phyloP scores from a whole-genome alignment of 1,140 invertebrate genomes.

The Drosophila orena region DNA sequence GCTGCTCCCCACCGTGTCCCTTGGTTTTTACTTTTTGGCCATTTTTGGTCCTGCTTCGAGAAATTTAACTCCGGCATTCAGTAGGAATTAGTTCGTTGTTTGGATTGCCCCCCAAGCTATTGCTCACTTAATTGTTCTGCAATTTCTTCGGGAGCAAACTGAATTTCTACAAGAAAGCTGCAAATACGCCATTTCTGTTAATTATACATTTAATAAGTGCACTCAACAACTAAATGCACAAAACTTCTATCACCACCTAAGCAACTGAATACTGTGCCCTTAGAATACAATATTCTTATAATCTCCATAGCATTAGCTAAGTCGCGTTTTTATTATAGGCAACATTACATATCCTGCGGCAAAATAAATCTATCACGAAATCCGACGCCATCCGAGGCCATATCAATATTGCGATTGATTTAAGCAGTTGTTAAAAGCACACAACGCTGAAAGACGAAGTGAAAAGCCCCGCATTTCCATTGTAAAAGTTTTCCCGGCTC shows the following conservation, averaged over 20 bases:
- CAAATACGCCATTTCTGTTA: too few relatives aligned
- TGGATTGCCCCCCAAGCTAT: slow-evolving; percentile 6
- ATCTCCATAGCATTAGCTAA: not conserved
- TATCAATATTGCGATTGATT: slow-evolving; percentile 79
- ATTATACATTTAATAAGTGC: not conserved
- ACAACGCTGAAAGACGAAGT: slow-evolving; percentile 27
- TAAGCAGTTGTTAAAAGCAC: slow-evolving; percentile 77
- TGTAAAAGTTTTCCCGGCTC: slow-evolving; percentile 59
- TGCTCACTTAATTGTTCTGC: slow-evolving; percentile 25
- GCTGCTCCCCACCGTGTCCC: slow-evolving; percentile 4
- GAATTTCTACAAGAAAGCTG: too few relatives aligned
- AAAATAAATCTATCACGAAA: slow-evolving; percentile 15
- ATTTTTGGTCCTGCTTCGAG: slow-evolving; percentile 27
- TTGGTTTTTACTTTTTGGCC: slow-evolving; percentile 17
- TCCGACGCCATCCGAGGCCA: slow-evolving; percentile 54
- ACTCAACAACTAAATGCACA: too few relatives aligned
- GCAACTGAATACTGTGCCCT: too few relatives aligned
- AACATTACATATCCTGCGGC: not conserved
- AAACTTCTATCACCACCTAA: too few relatives aligned
- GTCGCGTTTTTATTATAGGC: not conserved
- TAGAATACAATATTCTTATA: too few relatives aligned
- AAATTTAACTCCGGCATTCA: slow-evolving; percentile 32
- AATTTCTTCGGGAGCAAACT: not conserved
- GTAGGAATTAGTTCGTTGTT: slow-evolving; percentile 30
- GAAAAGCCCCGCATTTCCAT: slow-evolving; percentile 53